phyloP scores from a whole-genome alignment of 2,888 invertebrate species.

The Crematogaster levior region DNA sequence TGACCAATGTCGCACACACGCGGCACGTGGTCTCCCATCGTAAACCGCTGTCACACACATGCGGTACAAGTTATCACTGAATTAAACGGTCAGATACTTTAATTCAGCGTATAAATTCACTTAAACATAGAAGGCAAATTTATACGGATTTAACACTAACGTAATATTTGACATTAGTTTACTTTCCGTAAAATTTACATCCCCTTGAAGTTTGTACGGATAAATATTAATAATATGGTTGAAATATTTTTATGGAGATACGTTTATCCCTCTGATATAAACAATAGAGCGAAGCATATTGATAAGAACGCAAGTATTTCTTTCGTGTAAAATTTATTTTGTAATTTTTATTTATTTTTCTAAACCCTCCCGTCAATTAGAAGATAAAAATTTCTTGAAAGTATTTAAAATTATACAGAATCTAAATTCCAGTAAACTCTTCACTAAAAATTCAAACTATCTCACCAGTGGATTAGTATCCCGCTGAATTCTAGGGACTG shows the following conservation, averaged over 20 bases:
- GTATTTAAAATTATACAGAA: not conserved
- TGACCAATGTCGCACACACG: conserved; percentile 44
- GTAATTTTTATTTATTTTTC: not conserved
- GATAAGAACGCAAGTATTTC: not conserved
- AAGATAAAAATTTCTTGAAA: not conserved
- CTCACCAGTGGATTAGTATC: conserved; percentile 26
- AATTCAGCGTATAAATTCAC: conserved; percentile 2
- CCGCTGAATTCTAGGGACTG: conserved; percentile 18
- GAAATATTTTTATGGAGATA: not conserved
- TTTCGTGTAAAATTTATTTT: not conserved
- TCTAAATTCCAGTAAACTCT: not conserved
- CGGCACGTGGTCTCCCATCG: conserved; percentile 33
- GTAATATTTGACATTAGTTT: not conserved
- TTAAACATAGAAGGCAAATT: not conserved
- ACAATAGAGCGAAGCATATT: not conserved
- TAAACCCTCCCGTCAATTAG: not conserved
- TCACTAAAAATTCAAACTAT: conserved; percentile 20
- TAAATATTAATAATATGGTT: not conserved
- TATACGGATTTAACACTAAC: not conserved
- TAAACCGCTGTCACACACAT: conserved; percentile 35
- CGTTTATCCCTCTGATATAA: not conserved
- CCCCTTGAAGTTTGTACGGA: not conserved
- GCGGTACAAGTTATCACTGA: conserved; percentile 35
- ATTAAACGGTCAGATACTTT: conserved; percentile 32
- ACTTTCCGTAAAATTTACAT: not conserved